Base-by-base conservation (phyloP, 2,888 invertebrate species). In the Mechanitis mazaeus region DNA sequence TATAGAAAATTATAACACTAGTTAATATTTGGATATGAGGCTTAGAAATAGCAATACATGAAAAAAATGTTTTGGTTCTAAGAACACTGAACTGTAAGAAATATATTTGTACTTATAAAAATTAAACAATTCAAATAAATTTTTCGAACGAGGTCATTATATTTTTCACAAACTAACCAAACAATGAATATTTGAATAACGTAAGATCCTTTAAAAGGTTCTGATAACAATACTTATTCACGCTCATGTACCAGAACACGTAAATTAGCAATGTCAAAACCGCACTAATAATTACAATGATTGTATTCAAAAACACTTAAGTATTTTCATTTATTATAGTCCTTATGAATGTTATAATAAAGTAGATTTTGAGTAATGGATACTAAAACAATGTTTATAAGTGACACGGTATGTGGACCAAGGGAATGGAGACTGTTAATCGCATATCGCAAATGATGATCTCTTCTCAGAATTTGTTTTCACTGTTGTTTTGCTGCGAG, bases 171-270 rank as follows among this genome's bases (percentile, higher is more conserved):
- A 64, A 64, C 55, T 64, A 67, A 70, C 60, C 70, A 69, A 80
- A 85, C 80, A 84, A 84, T 81, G 75, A 72, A 71, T 77, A 76
- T 82, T 84, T 79, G 79, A 80, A 80, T 76, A 73, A 76, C 73
- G 80, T 80, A 79, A 80, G 81, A 77, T 72, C 75, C 72, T 79
- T 76, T 74, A 72, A 71, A 75, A 76, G 65, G 63, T 78, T 78
- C 79, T 80, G 79, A 85, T 85, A 83, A 75, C 73, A 61, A 67
- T 69, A 68, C 70, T 83, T 80, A 83, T 83, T 78, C 75, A 74
- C 70, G 73, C 68, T 72, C 75, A 72, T 71, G 66, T 71, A 78
- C 77, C 84, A 80, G 81, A 76, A 83, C 83, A 75, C 69, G 72
- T 74, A 75, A 77, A 77, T 78, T 76, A 73, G 73, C 68, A 74